Percentiles rank a stretch among this genome's conserved stretches.
phyloP scores from a whole-genome alignment of 2,113 vertebrate genomes.

The Enhydra lutris region DNA sequence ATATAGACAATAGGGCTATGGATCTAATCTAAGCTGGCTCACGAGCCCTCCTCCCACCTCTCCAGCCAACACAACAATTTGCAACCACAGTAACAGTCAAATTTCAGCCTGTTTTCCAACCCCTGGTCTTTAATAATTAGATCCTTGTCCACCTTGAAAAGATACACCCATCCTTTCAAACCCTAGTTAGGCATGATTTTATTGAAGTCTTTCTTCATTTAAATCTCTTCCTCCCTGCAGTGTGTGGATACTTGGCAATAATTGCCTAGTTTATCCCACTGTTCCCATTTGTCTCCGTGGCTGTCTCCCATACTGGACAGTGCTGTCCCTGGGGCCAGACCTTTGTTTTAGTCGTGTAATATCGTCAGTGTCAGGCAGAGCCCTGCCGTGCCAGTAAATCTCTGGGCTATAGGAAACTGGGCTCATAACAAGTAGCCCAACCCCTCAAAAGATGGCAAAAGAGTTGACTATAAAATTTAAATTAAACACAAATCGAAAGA shows the following conservation, averaged over 20 bases:
- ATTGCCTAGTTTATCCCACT: background rate
- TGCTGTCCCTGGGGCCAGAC: background rate
- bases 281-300: background rate
- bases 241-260: background rate
- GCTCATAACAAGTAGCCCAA: background rate
- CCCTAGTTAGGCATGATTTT: background rate
- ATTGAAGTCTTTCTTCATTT: background rate
- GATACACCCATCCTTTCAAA: background rate
- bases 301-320: background rate
- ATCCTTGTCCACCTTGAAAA: background rate
- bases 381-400: background rate
- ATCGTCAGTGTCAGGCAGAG: background rate
- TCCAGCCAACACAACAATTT: background rate
- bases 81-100: background rate
- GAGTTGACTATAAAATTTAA: background rate
- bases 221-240: background rate
- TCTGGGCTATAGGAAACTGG: background rate
- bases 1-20: background rate
- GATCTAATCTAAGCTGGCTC: too few relatives aligned
- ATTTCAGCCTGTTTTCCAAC: background rate
- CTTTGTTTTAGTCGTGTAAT: background rate
- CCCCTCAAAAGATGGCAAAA: background rate
- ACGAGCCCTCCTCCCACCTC: background rate
- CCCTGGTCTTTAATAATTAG: background rate
- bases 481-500: background rate